A percentile compares a stretch with the other conserved stretches of the same genome.
Conservation (phyloP, 2,797 vertebrate species). For the Platalea minor region DNA sequence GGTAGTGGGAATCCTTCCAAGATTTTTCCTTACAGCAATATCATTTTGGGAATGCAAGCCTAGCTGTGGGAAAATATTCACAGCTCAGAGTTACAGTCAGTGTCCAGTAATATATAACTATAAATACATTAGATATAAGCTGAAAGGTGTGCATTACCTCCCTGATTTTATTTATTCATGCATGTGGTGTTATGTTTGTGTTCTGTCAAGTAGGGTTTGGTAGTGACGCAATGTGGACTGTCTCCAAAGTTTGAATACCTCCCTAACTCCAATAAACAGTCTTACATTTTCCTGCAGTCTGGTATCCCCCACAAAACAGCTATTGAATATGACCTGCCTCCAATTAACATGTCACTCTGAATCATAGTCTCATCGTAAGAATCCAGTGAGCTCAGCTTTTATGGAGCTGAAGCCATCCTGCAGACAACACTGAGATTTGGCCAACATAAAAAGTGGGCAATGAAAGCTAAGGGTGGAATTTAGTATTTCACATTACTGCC, state of each 20-base stretch:
- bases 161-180: background rate
- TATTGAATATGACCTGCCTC: background rate
- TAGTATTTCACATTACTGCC: background rate
- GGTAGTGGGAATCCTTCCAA: background rate
- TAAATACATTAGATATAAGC: background rate
- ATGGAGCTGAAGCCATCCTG: background rate
- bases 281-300: slow-evolving; percentile 1
- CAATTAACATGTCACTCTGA: background rate
- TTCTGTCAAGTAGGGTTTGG: background rate
- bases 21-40: background rate
- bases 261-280: background rate
- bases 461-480: background rate
- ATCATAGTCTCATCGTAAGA: background rate
- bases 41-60: background rate
- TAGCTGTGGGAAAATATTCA: background rate
- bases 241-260: background rate
- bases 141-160: background rate
- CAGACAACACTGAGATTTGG: background rate
- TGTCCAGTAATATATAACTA: background rate
- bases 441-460: slow-evolving; percentile 7
- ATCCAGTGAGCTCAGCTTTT: background rate
- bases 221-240: background rate
- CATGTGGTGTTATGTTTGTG: background rate
- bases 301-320: background rate
- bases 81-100: background rate